Conservation (phyloP, 2,888 invertebrate genomes). For the Macrosiphum euphorbiae region DNA sequence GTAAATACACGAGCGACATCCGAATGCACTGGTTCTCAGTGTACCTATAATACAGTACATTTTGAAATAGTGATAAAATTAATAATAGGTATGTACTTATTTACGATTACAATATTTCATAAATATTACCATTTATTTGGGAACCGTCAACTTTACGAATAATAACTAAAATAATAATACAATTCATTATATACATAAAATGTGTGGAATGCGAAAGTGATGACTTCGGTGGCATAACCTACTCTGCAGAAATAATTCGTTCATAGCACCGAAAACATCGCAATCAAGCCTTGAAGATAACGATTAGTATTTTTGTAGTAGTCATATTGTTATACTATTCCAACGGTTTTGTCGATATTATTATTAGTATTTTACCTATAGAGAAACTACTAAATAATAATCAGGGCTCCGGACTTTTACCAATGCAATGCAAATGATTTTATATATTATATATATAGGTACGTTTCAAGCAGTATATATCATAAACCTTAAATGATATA, state of each 20-base stretch:
- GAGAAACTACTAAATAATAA: background rate
- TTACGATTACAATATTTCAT: background rate
- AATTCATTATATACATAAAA: background rate
- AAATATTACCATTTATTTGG: background rate
- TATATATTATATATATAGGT: background rate
- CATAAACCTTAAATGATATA: no score
- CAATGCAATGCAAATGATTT: background rate
- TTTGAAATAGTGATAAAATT: background rate
- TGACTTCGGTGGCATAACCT: background rate
- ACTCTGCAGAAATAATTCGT: background rate
- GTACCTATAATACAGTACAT: constrained; percentile 7
- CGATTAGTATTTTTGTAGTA: background rate
- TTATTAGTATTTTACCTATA: no score
- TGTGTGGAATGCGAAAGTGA: background rate
- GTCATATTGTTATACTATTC: background rate
- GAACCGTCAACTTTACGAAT: background rate
- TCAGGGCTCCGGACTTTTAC: background rate
- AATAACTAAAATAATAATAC: background rate
- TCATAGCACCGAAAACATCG: background rate
- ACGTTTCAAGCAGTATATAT: no score
- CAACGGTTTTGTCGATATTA: background rate
- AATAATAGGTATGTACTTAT: background rate
- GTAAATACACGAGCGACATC: background rate
- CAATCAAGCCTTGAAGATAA: background rate
- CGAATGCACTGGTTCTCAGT: background rate